phyloP scores from a whole-genome alignment of 2,797 vertebrate genomes.

The Tokudaia muenninki region DNA sequence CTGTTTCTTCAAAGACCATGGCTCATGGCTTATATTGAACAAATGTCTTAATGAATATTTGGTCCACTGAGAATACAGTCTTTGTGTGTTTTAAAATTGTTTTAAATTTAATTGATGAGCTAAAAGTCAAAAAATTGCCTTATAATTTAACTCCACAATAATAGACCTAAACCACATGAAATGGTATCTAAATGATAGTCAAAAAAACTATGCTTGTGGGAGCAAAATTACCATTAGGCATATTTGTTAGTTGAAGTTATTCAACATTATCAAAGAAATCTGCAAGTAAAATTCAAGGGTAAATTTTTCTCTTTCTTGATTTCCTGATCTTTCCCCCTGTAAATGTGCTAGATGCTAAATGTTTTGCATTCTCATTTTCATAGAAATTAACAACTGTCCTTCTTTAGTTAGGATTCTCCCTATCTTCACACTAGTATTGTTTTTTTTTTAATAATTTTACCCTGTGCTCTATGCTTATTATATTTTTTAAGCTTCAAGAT shows the following conservation, averaged over 20 bases:
- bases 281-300: conserved; percentile 1
- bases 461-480: conserved; percentile 44
- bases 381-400: conserved; percentile 69
- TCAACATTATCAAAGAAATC: conserved; percentile 8
- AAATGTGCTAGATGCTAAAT: conserved; percentile 37
- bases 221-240: not conserved
- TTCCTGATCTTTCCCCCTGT: not conserved
- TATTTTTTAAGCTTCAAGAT: conserved; percentile 63
- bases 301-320: conserved; percentile 46
- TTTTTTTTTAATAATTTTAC: conserved; percentile 71
- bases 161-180: conserved; percentile 16
- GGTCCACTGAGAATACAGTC: not conserved
- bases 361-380: conserved; percentile 70
- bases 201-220: not conserved
- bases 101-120: conserved; percentile 45
- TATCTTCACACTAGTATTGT: conserved; percentile 62
- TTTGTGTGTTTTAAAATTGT: not conserved
- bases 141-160: conserved; percentile 10
- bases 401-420: conserved; percentile 66
- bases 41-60: not conserved
- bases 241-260: conserved; percentile 35
- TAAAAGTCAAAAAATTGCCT: conserved; percentile 50
- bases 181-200: conserved; percentile 10
- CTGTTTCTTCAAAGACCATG: not conserved
- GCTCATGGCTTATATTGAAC: not conserved